These are phyloP conservation scores for Elephantulus edwardii DNA, from an alignment of 2,113 vertebrate species.

Conservation along the genomic window DNA sequence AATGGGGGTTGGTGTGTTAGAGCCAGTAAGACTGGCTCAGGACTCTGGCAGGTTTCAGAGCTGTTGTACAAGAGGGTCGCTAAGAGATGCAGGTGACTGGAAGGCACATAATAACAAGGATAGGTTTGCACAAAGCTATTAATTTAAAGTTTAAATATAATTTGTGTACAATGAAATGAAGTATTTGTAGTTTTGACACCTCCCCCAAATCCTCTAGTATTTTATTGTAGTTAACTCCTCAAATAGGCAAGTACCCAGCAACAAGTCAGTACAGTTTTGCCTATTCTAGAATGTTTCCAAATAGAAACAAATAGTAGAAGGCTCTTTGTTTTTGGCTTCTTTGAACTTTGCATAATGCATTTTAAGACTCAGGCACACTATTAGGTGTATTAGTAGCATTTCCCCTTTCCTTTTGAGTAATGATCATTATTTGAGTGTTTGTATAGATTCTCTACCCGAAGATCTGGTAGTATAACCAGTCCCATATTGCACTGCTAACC, in stretches of 20 bases:
- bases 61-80: too few relatives aligned
- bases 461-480: too few relatives aligned
- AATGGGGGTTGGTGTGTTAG: too few relatives aligned
- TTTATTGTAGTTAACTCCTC: neutral
- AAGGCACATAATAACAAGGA: too few relatives aligned
- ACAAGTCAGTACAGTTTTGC: neutral
- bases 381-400: neutral
- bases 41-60: too few relatives aligned
- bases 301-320: neutral
- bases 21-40: too few relatives aligned
- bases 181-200: slow-evolving; percentile 6
- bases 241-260: neutral
- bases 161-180: neutral
- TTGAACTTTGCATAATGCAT: neutral
- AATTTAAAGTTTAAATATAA: slow-evolving; percentile 14
- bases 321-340: neutral
- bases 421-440: too few relatives aligned
- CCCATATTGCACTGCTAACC: too few relatives aligned
- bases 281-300: neutral
- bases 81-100: too few relatives aligned
- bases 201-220: neutral
- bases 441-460: neutral
- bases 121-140: neutral
- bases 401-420: neutral
- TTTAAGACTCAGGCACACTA: neutral